These are phyloP conservation scores for Sycophila texana DNA, from an alignment of 2,888 invertebrate species.

Conservation along the genomic window DNA sequence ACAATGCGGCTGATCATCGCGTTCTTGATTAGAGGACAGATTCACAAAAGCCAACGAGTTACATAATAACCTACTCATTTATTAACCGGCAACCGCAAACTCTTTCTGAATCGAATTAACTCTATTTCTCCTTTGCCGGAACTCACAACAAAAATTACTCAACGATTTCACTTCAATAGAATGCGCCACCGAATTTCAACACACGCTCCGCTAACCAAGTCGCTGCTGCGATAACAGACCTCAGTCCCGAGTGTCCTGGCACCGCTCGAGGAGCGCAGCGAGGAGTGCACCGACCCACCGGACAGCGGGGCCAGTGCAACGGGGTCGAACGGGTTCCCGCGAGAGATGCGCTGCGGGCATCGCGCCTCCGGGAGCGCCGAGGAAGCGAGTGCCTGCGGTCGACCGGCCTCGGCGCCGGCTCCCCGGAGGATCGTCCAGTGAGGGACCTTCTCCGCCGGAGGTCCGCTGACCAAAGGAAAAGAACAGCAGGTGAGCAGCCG, in stretches of 20 bases:
- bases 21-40: too few relatives aligned
- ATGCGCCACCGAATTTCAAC: not conserved
- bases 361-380: constrained; percentile 13
- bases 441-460: constrained; percentile 1
- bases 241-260: not conserved
- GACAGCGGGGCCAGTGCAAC: not conserved
- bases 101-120: not conserved
- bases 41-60: too few relatives aligned
- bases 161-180: too few relatives aligned
- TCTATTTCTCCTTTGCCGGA: not conserved
- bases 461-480: not conserved
- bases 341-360: constrained; percentile 31
- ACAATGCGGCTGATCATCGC: too few relatives aligned
- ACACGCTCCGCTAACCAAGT: not conserved
- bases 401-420: not conserved
- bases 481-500: constrained; percentile 37
- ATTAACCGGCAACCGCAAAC: too few relatives aligned
- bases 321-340: not conserved
- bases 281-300: not conserved
- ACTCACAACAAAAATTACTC: too few relatives aligned
- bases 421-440: too few relatives aligned
- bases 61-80: too few relatives aligned
- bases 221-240: not conserved
- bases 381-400: constrained; percentile 2
- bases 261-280: too few relatives aligned